phyloP scores from a whole-genome alignment of 1,140 invertebrate species.

The Orchestia grillus region DNA sequence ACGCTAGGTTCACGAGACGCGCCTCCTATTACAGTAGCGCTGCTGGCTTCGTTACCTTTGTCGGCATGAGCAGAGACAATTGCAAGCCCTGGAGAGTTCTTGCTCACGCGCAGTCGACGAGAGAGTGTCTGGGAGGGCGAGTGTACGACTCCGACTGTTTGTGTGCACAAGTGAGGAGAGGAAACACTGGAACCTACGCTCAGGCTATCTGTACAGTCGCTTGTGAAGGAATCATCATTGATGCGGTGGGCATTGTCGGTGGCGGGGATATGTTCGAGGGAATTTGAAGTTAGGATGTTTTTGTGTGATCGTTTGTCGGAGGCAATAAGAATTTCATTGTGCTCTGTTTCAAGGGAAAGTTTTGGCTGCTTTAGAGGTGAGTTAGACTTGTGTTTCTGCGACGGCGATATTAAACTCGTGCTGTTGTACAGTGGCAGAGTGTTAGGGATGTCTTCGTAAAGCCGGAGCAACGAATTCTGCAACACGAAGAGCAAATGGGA shows the following conservation, averaged over 20 bases:
- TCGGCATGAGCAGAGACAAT: neutral
- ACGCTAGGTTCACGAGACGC: neutral
- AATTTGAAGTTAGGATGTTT: neutral
- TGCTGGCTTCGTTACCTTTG: constrained; percentile 16
- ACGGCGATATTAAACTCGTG: constrained; percentile 69
- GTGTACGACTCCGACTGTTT: neutral
- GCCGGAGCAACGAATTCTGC: constrained; percentile 76
- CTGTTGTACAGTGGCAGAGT: constrained; percentile 85
- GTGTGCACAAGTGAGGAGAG: neutral
- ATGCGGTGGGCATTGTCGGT: neutral
- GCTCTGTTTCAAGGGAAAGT: neutral
- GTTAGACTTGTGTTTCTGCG: neutral
- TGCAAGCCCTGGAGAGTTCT: neutral
- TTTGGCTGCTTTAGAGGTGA: neutral
- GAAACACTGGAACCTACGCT: neutral
- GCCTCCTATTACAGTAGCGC: neutral
- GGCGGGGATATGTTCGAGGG: neutral
- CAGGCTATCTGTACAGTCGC: neutral
- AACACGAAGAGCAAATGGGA: constrained; percentile 57
- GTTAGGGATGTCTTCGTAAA: constrained; percentile 80
- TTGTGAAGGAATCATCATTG: neutral
- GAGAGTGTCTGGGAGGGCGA: constrained; percentile 6
- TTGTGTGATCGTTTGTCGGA: neutral
- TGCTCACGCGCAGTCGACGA: constrained; percentile 15
- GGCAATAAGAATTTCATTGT: neutral